Percentiles rank a stretch among this genome's conserved stretches.
These are phyloP conservation scores for Sarcophaga subvicina DNA, from an alignment of 2,888 invertebrate genomes.

Conservation along the genomic window DNA sequence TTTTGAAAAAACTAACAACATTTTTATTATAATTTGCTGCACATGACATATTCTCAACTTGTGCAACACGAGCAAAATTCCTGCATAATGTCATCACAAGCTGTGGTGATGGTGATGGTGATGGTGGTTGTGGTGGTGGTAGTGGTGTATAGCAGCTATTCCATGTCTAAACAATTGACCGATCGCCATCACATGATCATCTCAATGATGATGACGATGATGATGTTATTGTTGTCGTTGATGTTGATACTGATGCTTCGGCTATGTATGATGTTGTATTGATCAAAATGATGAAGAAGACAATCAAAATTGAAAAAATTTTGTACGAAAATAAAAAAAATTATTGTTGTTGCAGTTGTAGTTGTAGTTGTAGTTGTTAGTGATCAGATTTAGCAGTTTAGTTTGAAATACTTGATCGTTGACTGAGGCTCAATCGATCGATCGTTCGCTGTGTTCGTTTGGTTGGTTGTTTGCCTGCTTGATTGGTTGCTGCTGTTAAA, in stretches of 20 bases:
- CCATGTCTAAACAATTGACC: slow-evolving; percentile 64
- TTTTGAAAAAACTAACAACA: slow-evolving; percentile 66
- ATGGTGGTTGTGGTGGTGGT: slow-evolving; percentile 35
- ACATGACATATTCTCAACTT: slow-evolving; percentile 70
- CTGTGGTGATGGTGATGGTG: slow-evolving; percentile 30
- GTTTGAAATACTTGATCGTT: slow-evolving; percentile 40
- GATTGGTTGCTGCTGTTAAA: slow-evolving; percentile 25
- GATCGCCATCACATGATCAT: slow-evolving; percentile 46
- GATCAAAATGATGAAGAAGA: slow-evolving; percentile 67
- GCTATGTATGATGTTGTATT: slow-evolving; percentile 33
- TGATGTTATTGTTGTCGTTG: neutral
- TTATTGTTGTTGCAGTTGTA: slow-evolving; percentile 19
- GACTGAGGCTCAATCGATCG: neutral
- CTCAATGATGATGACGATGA: slow-evolving; percentile 20
- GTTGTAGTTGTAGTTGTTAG: neutral
- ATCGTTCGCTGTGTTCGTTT: slow-evolving; percentile 10
- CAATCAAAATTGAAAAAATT: neutral
- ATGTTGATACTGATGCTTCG: slow-evolving; percentile 7
- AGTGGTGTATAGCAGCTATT: neutral
- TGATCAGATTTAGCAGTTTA: slow-evolving; percentile 61
- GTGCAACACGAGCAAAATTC: slow-evolving; percentile 69
- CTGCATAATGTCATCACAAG: slow-evolving; percentile 68
- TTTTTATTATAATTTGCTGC: slow-evolving; percentile 70
- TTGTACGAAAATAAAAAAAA: neutral
- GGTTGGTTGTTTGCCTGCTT: slow-evolving; percentile 11